These are phyloP conservation scores for Dinomys branickii DNA, from an alignment of 2,113 vertebrate species.

Conservation along the genomic window DNA sequence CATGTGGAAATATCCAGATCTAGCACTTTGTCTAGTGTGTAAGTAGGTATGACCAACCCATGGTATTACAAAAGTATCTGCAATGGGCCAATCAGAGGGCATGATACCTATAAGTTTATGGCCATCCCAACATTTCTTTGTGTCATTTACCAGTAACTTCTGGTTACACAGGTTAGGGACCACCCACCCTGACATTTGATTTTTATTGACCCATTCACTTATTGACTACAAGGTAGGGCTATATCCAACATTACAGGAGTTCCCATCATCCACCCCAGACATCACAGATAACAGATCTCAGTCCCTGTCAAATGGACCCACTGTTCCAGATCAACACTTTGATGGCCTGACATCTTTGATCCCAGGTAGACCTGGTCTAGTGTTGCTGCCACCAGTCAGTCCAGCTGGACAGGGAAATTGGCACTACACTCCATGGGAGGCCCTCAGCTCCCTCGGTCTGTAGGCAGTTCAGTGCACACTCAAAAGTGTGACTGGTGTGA, in stretches of 20 bases:
- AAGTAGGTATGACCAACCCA: neutral
- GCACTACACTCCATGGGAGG: neutral
- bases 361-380: neutral
- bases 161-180: neutral
- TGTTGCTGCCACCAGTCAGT: neutral
- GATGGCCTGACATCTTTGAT: neutral
- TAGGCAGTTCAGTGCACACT: neutral
- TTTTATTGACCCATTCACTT: neutral
- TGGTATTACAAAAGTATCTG: neutral
- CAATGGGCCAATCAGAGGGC: neutral
- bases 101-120: neutral
- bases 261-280: neutral
- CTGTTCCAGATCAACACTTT: neutral
- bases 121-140: neutral
- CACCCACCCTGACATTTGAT: neutral
- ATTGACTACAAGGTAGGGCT: neutral
- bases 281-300: neutral
- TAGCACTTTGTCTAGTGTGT: neutral
- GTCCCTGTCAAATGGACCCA: neutral
- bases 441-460: neutral
- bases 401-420: neutral
- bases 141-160: neutral
- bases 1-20: neutral
- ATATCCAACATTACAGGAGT: neutral
- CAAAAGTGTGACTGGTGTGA: neutral